Evolutionary conservation across 2,113 vertebrate species (phyloP), one percentile per base, ranked within the genome.

Genomic region (Pipa parva): DNA sequence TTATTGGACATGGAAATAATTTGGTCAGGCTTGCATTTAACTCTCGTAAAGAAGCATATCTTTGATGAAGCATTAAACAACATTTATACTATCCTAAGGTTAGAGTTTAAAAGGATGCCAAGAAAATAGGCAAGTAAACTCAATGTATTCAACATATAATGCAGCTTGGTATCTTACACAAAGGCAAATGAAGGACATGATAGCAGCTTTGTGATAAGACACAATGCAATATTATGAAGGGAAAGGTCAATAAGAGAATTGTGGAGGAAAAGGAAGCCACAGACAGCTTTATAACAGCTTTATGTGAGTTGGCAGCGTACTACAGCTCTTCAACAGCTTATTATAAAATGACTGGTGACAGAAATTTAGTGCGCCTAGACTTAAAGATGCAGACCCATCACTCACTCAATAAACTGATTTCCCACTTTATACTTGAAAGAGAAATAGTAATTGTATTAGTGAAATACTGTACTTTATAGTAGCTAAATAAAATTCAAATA

Each of bases 121-220:
- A 24, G 51, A 49, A 49, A 59, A 67, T 45, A 48, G 42, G 52
- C 37, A 49, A 59, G 18, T 20, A 29, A 58, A 48, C 15, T 49
- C 42, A 50, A 57, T 58, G 55, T 67, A 67, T 59, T 67, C 64
- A 36, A 59, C 10, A 45, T 39, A 70, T 70, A 70, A 70, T 60
- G 66, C 58, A 54, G 66, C 21, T 33, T 37, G 27, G 58, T 8
- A 61, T 54, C 66, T 54, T 58, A 39, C 33, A 60, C 57, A 70
- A 70, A 70, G 66, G 49, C 58, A 70, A 70, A 70, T 60, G 58
- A 70, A 70, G 66, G 66, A 61, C 66, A 3, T 54, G 66, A 54
- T 54, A 39, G 58, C 57, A 52, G 66, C 66, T 70, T 60, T 70
- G 66, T 54, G 66, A 70, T 60, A 61, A 70, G 49, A 70, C 52